Percentiles rank a stretch among this genome's conserved stretches.
Conservation (phyloP, 2,888 invertebrate species). For the Philereme vetulata region DNA sequence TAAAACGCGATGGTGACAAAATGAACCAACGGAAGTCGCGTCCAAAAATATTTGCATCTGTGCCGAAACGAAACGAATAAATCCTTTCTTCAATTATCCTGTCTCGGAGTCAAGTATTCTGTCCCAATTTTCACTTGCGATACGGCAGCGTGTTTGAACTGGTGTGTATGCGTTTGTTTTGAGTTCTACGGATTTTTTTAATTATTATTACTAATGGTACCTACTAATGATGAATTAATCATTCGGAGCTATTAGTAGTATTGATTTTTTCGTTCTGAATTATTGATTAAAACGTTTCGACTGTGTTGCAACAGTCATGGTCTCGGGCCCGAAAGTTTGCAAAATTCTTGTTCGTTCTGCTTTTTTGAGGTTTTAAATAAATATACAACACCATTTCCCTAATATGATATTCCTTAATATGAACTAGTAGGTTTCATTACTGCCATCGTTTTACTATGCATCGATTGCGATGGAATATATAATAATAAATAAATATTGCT, state of each 20-base stretch:
- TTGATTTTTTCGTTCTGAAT: conserved; percentile 3
- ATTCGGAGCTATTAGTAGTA: conserved; percentile 2
- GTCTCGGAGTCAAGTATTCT: conserved; percentile 73
- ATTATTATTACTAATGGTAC: conserved; percentile 10
- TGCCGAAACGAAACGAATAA: conserved; percentile 70
- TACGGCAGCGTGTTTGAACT: conserved; percentile 45
- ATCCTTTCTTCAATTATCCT: conserved; percentile 78
- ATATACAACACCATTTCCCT: no score
- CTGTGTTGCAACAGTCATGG: neutral
- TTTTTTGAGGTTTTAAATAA: neutral
- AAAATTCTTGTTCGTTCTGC: neutral
- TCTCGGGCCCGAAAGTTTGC: neutral
- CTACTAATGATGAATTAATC: conserved; percentile 12
- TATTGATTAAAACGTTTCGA: no score
- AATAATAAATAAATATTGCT: no score
- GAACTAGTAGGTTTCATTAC: no score
- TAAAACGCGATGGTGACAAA: no score
- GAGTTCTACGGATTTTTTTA: conserved; percentile 16
- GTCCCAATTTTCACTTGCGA: conserved; percentile 69
- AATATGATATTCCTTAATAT: no score
- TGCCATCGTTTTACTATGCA: no score
- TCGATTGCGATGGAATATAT: no score
- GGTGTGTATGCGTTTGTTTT: conserved; percentile 32
- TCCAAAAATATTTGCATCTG: conserved; percentile 10
- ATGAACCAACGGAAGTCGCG: conserved; percentile 1